Base-by-base conservation (phyloP, 2,113 vertebrate species). In the Poeciliopsis prolifica region DNA sequence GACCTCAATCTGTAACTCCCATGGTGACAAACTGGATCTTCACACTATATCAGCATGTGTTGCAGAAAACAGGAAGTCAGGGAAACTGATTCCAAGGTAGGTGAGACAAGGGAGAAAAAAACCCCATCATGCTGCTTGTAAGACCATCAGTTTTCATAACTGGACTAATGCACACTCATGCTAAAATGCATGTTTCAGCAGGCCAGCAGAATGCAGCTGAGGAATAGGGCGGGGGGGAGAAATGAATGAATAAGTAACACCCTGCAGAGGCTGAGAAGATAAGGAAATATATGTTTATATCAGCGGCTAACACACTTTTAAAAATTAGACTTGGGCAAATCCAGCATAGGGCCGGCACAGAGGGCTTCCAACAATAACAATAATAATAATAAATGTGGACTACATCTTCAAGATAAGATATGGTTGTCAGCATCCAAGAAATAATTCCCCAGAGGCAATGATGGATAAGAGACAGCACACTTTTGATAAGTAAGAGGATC, bases 381-480 rank as follows among this genome's bases (percentile, higher is more conserved):
- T 40, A 40, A 40, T 40, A 60, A 61, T 14, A 60, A 44, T 48
- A 71, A 44, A 24, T 13, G 15, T 26, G 37, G 51, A 40, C 7
- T 28, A 64, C 3, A 86, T 79, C 68, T 79, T 58, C 31, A 74
- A 87, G 81, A 91, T 83, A 86, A 89, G 89, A 89, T 86, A 89
- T 80, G 88, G 82, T 90, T 92, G 93, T 92, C 92, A 92, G 83
- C 84, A 78, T 91, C 81, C 79, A 76, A 82, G 81, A 91, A 92
- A 88, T 80, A 83, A 86, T 83, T 93, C 90, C 88, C 91, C 70
- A 76, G 90, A 92, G 91, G 70, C 83, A 66, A 48, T 82, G 85
- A 88, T 87, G 86, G 88, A 92, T 87, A 89, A 82, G 91, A 86
- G 84, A 89, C 33, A 80, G 78, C 81, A 89, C 84, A 81, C 89